These are phyloP conservation scores for Halocaridina rubra DNA, from an alignment of 2,888 invertebrate species.

Conservation along the genomic window DNA sequence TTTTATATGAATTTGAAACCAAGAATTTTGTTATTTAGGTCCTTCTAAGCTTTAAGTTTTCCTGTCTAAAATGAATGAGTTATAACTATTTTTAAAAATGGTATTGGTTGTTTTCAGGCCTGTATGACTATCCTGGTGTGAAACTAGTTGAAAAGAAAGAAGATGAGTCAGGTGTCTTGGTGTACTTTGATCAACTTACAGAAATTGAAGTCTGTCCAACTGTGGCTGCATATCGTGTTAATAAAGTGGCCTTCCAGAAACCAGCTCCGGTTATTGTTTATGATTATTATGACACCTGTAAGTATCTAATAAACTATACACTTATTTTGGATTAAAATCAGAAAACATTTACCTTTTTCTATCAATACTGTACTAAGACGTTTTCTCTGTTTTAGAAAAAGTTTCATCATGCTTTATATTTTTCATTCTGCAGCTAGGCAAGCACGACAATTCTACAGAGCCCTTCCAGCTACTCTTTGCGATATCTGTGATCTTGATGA, in stretches of 20 bases:
- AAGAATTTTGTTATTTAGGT: no score
- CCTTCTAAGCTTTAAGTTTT: no score
- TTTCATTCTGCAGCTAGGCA: slow-evolving; percentile 76
- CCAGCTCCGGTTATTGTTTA: slow-evolving; percentile 86
- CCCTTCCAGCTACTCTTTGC: slow-evolving; percentile 78
- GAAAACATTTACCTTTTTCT: no score
- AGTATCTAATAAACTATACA: no score
- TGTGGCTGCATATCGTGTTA: slow-evolving; percentile 83
- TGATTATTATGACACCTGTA: slow-evolving; percentile 93
- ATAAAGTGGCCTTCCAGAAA: slow-evolving; percentile 86
- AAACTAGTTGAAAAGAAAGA: slow-evolving; percentile 77
- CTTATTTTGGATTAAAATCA: no score
- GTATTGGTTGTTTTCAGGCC: slow-evolving; percentile 24
- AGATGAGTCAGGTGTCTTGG: slow-evolving; percentile 75
- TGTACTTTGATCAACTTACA: slow-evolving; percentile 80
- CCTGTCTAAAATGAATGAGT: no score
- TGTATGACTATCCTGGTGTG: slow-evolving; percentile 67
- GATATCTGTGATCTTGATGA: slow-evolving; percentile 82
- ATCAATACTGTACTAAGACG: no score
- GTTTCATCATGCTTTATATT: no score
- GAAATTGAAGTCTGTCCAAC: slow-evolving; percentile 81
- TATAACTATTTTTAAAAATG: no score
- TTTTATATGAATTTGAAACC: no score
- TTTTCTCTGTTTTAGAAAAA: no score
- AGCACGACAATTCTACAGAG: slow-evolving; percentile 85